Evolutionary conservation across 2,888 invertebrate genomes (phyloP), one percentile per base, ranked within the genome.

Genomic region (Miltochrista miniata): DNA sequence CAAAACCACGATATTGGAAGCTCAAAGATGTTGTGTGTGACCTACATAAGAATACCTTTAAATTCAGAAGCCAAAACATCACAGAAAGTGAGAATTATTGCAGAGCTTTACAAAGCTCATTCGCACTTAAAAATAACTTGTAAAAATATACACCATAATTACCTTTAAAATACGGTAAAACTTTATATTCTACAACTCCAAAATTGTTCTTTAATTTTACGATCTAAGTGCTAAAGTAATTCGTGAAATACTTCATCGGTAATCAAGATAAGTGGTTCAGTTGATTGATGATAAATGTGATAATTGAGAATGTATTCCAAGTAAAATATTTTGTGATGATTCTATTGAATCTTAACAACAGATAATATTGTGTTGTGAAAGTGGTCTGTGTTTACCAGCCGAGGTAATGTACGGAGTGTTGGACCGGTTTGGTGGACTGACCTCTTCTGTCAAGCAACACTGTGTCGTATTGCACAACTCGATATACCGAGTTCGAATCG

Each of bases 361-460:
- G 43, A 45, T 51, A 51, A 51, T 50, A 60, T 56, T 47, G 50
- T 61, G 46, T 59, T 59, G 68, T 62, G 68, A 67, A 67, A 67
- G 62, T 61, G 61, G 61, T 46, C 55, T 40, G 56, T 54, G 63
- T 64, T 68, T 57, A 59, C 64, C 30, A 48, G 48, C 45, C 57
- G 46, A 59, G 59, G 59, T 55, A 67, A 60, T 7, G 31, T 31
- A 61, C 53, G 48, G 50, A 55, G 65, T 54, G 48, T 50, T 54
- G 30, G 55, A 69, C 71, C 71, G 71, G 71, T 71, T 70, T 61
- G 50, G 60, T 60, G 59, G 62, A 68, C 51, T 66, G 68, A 71
- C 72, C 72, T 64, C 66, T 51, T 55, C 50, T 54, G 61, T 56
- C 64, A 58, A 37, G 57, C 61, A 58, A 56, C 46, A 54, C 55